phyloP scores from a whole-genome alignment of 2,888 invertebrate species.

The Eretmocerus hayati region DNA sequence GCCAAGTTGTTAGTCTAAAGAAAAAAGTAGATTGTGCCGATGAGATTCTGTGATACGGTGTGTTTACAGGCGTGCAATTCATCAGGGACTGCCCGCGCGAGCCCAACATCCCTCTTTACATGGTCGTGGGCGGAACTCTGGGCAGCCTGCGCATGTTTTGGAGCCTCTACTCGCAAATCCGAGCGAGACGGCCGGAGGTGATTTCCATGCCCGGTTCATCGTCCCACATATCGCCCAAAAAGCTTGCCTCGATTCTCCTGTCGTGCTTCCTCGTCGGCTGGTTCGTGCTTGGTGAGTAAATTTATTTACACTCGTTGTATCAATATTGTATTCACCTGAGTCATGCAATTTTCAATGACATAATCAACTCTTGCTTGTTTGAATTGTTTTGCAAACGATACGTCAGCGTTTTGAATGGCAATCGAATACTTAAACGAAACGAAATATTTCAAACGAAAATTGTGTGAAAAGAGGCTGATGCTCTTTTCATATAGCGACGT shows the following conservation, averaged over 20 bases:
- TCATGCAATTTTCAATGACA: too few relatives aligned
- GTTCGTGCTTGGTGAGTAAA: slow-evolving; percentile 61
- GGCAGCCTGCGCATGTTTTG: slow-evolving; percentile 60
- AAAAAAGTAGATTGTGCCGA: too few relatives aligned
- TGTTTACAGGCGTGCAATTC: slow-evolving; percentile 69
- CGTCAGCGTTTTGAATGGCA: too few relatives aligned
- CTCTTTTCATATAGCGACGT: too few relatives aligned
- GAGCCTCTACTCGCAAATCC: slow-evolving; percentile 40
- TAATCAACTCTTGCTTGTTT: too few relatives aligned
- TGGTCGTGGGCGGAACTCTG: slow-evolving; percentile 75
- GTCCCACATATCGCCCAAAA: slow-evolving; percentile 51
- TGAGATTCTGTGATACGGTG: too few relatives aligned
- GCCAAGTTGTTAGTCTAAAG: too few relatives aligned
- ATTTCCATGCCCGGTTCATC: slow-evolving; percentile 34
- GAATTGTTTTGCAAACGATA: too few relatives aligned
- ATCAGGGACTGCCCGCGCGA: slow-evolving; percentile 72
- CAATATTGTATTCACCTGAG: too few relatives aligned
- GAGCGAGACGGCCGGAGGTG: slow-evolving; percentile 39
- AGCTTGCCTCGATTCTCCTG: slow-evolving; percentile 59
- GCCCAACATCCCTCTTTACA: slow-evolving; percentile 71
- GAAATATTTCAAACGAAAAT: too few relatives aligned
- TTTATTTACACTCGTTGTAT: neutral
- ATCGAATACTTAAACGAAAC: too few relatives aligned
- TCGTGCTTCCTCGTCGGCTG: slow-evolving; percentile 64
- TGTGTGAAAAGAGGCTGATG: too few relatives aligned